phyloP scores from a whole-genome alignment of 1,140 invertebrate species.

The Leucophenga varia region DNA sequence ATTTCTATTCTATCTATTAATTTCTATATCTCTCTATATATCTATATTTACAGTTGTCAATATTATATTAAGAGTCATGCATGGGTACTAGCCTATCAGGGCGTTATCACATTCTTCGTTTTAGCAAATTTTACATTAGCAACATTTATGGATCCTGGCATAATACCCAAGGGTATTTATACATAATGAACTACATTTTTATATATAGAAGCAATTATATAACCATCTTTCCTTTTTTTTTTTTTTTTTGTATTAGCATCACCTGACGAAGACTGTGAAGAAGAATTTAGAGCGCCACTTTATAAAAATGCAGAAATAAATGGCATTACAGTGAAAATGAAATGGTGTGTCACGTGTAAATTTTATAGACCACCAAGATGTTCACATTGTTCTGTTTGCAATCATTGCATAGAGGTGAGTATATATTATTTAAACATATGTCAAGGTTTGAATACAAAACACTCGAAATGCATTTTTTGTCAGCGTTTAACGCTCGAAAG shows the following conservation, averaged over 20 bases:
- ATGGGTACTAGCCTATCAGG: slow-evolving; percentile 91
- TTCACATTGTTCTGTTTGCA: slow-evolving; percentile 98
- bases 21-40: slow-evolving; percentile 1
- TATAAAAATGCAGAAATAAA: slow-evolving; percentile 99
- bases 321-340: slow-evolving; percentile 98
- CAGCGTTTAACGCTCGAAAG: too few relatives aligned
- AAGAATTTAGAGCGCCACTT: slow-evolving; percentile 95
- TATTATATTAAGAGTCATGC: slow-evolving; percentile 78
- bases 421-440: slow-evolving; percentile 1
- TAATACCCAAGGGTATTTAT: slow-evolving; percentile 91
- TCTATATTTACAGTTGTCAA: slow-evolving; percentile 76
- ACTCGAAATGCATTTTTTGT: slow-evolving; percentile 1
- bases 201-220: slow-evolving; percentile 10
- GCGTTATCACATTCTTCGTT: slow-evolving; percentile 93
- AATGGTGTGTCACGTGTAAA: slow-evolving; percentile 99
- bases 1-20: slow-evolving; percentile 20
- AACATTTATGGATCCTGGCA: slow-evolving; percentile 99
- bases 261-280: slow-evolving; percentile 94
- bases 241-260: slow-evolving; percentile 66
- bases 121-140: slow-evolving; percentile 97
- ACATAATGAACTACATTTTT: slow-evolving; percentile 64
- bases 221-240: not conserved
- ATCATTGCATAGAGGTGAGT: slow-evolving; percentile 96
- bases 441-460: slow-evolving; percentile 1
- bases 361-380: slow-evolving; percentile 98